Evolutionary conservation across 2,797 vertebrate species (phyloP), one percentile per base, ranked within the genome.

Genomic region (Limnodromus scolopaceus): DNA sequence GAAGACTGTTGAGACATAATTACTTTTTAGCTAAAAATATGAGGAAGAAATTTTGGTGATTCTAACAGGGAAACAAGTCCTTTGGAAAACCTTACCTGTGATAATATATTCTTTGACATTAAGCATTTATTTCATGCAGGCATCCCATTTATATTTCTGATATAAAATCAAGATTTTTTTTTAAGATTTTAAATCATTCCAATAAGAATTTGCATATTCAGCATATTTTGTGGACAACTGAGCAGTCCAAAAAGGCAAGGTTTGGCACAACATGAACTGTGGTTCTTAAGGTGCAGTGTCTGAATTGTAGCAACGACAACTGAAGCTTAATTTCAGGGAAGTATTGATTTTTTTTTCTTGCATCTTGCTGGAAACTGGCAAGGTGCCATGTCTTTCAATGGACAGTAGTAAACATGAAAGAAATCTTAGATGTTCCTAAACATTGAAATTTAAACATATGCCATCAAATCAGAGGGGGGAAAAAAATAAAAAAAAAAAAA

Each of bases 361-460:
- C 11, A 69, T 83, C 51, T 87, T 90, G 8, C 38, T 88, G 45
- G 23, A 85, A 82, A 76, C 15, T 61, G 63, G 22, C 34, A 19
- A 89, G 74, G 11, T 24, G 13, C 18, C 28, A 9, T 71, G 15
- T 36, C 45, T 75, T 92, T 57, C n/a, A 38, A 16, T 65, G 46
- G 82, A 64, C 57, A 63, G 8, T 27, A 83, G 38, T 30, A 85
- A 92, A 84, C 10, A 36, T 6, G 7, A 8, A 75, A 75, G 30
- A 93, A 83, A 68, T 32, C 38, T 41, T 60, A 77, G 58, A 32
- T 54, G 27, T 61, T 64, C 27, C 61, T 87, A 60, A 93, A 78
- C 24, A 41, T 1, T 38, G 27, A 74, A 16, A 66, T 60, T 78
- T 68, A 93, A 81, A 60, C 23, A 38, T 30, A 23, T 6, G 25